Conservation (phyloP, 2,888 invertebrate species). For the Charanyca ferruginea region DNA sequence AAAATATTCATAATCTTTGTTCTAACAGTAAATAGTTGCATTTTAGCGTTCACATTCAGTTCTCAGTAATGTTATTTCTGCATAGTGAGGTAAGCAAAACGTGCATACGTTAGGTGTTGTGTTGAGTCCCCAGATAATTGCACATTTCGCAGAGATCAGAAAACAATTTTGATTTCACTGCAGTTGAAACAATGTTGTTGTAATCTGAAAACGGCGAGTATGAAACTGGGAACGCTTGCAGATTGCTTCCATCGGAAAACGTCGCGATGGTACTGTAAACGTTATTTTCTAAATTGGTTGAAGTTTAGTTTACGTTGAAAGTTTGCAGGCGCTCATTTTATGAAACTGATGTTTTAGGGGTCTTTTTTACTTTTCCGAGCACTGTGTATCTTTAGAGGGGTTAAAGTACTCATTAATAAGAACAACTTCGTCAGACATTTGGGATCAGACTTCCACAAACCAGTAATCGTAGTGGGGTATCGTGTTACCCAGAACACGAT, state of each 20-base stretch:
- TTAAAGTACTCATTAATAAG: too few species aligned
- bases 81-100: constrained; percentile 75
- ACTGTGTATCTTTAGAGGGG: too few species aligned
- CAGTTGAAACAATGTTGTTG: constrained; percentile 56
- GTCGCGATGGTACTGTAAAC: constrained; percentile 4
- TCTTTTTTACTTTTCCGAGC: too few species aligned
- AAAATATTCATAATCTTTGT: constrained; percentile 48
- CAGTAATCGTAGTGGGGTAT: too few species aligned
- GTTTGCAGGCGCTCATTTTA: neutral
- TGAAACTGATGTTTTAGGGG: neutral
- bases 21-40: constrained; percentile 71
- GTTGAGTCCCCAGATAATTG: constrained; percentile 67
- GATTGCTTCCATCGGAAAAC: constrained; percentile 41
- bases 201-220: constrained; percentile 45
- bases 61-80: constrained; percentile 71
- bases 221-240: constrained; percentile 38
- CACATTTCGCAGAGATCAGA: constrained; percentile 70
- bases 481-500: too few species aligned
- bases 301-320: constrained; percentile 6
- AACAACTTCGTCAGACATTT: too few species aligned
- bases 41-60: constrained; percentile 64
- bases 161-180: constrained; percentile 70
- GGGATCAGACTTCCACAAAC: too few species aligned
- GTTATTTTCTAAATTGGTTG: constrained; percentile 12
- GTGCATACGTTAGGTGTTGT: constrained; percentile 65